A percentile compares a stretch with the other conserved stretches of the same genome.
Evolutionary conservation across 1,140 invertebrate species (phyloP).

Genomic region (Cepaea nemoralis): DNA sequence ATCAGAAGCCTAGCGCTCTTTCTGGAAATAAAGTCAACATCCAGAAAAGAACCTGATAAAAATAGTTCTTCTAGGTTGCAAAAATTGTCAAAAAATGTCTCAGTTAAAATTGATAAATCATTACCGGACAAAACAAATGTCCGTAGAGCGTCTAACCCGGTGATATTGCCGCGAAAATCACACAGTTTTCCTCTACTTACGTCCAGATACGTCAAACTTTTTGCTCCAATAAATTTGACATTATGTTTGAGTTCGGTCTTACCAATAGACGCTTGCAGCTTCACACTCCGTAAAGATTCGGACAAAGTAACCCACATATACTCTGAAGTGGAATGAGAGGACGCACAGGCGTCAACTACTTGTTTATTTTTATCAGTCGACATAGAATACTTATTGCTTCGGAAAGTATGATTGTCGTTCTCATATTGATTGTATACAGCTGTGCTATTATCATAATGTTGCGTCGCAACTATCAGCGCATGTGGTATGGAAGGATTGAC

Average conservation of each 20-base stretch:
- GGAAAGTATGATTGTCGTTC: no score
- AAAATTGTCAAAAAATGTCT: neutral
- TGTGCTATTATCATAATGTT: no score
- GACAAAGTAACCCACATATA: neutral
- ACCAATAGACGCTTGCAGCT: neutral
- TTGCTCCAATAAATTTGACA: neutral
- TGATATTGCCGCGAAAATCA: neutral
- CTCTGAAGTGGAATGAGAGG: neutral
- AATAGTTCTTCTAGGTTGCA: neutral
- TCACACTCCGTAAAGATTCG: neutral
- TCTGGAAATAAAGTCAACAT: neutral
- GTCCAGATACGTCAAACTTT: neutral
- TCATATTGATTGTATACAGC: no score
- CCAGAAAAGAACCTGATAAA: slow-evolving; percentile 8
- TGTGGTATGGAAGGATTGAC: no score
- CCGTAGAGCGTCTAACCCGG: neutral
- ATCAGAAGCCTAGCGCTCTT: neutral
- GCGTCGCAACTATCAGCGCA: no score
- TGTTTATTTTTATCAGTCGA: no score
- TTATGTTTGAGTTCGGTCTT: neutral
- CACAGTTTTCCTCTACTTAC: neutral
- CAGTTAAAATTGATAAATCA: neutral
- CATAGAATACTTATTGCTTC: no score
- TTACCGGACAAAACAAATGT: neutral
- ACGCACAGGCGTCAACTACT: no score